phyloP scores from a whole-genome alignment of 2,113 vertebrate species.

The Herpailurus yagouaroundi region DNA sequence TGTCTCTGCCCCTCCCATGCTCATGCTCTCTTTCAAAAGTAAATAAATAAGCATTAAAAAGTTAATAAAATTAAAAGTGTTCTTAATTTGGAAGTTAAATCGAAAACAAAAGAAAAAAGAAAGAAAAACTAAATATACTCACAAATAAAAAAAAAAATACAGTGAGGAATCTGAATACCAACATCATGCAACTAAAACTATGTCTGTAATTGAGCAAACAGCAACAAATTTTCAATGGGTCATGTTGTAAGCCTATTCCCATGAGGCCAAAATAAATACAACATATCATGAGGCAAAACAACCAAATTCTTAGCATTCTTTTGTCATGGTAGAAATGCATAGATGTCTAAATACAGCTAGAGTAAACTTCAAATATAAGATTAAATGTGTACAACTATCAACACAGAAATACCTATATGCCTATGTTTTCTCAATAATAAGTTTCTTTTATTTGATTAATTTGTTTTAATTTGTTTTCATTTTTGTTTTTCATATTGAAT shows the following conservation, averaged over 20 bases:
- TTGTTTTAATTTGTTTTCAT: not conserved
- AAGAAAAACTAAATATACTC: not conserved
- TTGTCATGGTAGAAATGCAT: not conserved
- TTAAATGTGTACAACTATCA: not conserved
- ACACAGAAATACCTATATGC: not conserved
- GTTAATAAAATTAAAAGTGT: no score
- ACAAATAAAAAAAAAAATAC: conserved; percentile 4
- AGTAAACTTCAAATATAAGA: not conserved
- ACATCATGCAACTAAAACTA: not conserved
- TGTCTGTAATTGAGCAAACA: not conserved
- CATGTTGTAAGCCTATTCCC: not conserved
- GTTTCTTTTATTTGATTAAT: not conserved
- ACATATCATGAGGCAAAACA: not conserved
- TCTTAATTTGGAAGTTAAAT: not conserved
- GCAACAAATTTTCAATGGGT: not conserved
- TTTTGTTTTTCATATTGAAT: not conserved
- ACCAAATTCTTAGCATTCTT: not conserved
- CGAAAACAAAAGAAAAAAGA: conserved; percentile 1
- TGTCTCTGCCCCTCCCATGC: no score
- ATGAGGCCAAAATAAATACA: not conserved
- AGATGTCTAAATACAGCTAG: not conserved
- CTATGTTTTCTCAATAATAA: not conserved
- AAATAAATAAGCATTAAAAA: no score
- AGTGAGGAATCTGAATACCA: not conserved
- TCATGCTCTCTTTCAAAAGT: no score